phyloP scores from a whole-genome alignment of 2,113 vertebrate species.

The Phrynocephalus versicolor region DNA sequence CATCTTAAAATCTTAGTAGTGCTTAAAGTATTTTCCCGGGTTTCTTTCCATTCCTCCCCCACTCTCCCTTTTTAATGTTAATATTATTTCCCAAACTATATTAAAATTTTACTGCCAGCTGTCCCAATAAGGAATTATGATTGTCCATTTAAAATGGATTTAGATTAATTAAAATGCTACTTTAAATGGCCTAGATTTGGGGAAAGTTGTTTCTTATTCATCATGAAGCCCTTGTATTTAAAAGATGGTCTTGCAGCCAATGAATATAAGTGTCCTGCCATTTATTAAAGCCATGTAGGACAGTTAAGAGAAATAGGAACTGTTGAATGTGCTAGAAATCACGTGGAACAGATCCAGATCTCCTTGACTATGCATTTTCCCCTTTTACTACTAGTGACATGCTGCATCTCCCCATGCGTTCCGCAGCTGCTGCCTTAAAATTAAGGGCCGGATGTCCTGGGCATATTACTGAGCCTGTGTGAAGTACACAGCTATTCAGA shows the following conservation, averaged over 20 bases:
- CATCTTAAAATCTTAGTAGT: slow-evolving; percentile 42
- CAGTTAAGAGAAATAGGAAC: not conserved
- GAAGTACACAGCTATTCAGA: slow-evolving; percentile 24
- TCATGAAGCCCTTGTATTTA: not conserved
- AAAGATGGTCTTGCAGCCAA: not conserved
- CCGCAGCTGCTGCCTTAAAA: slow-evolving; percentile 24
- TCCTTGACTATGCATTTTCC: not conserved
- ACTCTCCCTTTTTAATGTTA: not conserved
- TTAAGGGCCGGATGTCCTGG: slow-evolving; percentile 4
- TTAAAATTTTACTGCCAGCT: slow-evolving; percentile 18
- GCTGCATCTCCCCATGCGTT: slow-evolving; percentile 16
- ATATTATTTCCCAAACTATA: slow-evolving; percentile 19
- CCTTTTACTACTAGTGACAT: not conserved
- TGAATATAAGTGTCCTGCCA: not conserved
- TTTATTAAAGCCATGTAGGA: slow-evolving; percentile 10
- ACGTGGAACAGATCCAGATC: not conserved
- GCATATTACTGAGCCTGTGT: not conserved
- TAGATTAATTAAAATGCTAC: slow-evolving; percentile 21
- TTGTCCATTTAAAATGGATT: slow-evolving; percentile 21
- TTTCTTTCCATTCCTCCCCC: not conserved
- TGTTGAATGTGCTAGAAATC: not conserved
- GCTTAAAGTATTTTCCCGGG: slow-evolving; percentile 20
- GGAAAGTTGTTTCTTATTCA: not conserved
- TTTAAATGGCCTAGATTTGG: not conserved
- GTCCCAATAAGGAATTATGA: slow-evolving; percentile 28